Evolutionary conservation across 2,113 vertebrate genomes (phyloP).

Genomic region (Halcyon senegalensis): DNA sequence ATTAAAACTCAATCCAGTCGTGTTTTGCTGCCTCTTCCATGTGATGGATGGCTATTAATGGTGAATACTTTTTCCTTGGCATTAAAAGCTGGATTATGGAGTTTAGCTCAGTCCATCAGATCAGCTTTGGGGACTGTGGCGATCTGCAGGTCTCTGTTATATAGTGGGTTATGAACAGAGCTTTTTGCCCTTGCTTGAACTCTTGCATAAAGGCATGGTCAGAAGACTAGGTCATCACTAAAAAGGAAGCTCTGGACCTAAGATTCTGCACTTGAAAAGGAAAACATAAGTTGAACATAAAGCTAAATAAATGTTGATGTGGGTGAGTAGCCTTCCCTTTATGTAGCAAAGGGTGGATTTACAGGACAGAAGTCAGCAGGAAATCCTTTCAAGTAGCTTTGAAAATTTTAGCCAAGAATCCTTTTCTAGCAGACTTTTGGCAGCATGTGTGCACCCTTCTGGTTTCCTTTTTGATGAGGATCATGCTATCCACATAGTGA

Average conservation of each 20-base stretch:
- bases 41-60: background rate
- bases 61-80: background rate
- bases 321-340: background rate
- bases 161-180: background rate
- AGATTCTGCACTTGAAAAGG: background rate
- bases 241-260: background rate
- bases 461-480: conserved; percentile 9
- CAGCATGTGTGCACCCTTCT: background rate
- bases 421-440: conserved; percentile 30
- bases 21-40: background rate
- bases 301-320: background rate
- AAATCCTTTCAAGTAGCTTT: conserved; percentile 23
- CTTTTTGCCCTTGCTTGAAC: background rate
- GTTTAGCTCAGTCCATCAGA: background rate
- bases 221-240: background rate
- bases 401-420: conserved; percentile 29
- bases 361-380: conserved; percentile 2
- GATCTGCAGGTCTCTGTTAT: background rate
- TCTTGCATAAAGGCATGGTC: background rate
- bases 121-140: background rate
- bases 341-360: background rate
- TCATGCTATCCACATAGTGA: background rate
- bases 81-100: background rate
- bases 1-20: background rate
- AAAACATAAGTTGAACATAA: background rate